Conservation (phyloP, 2,888 invertebrate genomes). For the Drosophila hamatofila region DNA sequence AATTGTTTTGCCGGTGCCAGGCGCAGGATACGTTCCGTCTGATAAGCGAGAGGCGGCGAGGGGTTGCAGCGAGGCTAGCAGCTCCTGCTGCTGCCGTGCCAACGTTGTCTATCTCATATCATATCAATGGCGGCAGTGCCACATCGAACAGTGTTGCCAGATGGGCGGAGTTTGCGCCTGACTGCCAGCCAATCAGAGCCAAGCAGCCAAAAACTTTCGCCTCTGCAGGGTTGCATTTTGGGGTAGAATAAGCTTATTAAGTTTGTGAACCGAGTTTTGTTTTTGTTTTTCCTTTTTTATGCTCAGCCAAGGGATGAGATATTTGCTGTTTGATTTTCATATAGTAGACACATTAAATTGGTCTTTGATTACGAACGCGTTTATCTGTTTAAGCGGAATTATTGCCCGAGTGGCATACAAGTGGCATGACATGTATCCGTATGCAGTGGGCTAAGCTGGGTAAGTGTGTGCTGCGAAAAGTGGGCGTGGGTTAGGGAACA, state of each 20-base stretch:
- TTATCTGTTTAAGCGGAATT: conserved; percentile 80
- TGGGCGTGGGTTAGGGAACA: not conserved
- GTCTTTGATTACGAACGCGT: conserved; percentile 64
- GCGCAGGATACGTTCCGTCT: conserved; percentile 40
- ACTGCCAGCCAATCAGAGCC: conserved; percentile 50
- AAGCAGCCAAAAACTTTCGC: conserved; percentile 39
- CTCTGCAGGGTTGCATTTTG: conserved; percentile 60
- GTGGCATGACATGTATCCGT: conserved; percentile 17
- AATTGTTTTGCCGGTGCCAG: conserved; percentile 26
- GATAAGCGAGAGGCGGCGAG: conserved; percentile 58
- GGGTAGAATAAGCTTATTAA: conserved; percentile 77
- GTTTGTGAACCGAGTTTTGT: conserved; percentile 22
- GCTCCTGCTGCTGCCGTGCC: conserved; percentile 16
- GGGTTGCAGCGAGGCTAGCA: conserved; percentile 39
- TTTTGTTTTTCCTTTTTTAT: not conserved
- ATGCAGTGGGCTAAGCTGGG: conserved; percentile 33
- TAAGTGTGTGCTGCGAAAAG: conserved; percentile 17
- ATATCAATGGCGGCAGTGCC: conserved; percentile 72
- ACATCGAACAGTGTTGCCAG: conserved; percentile 57
- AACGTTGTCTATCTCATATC: conserved; percentile 25
- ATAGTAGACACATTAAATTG: conserved; percentile 59
- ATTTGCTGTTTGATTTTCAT: conserved; percentile 33
- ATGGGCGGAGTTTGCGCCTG: conserved; percentile 52
- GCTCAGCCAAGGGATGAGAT: conserved; percentile 1
- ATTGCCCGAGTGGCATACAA: conserved; percentile 63